These are phyloP conservation scores for Papio anubis DNA, from an alignment of 2,113 vertebrate genomes.

Conservation along the genomic window DNA sequence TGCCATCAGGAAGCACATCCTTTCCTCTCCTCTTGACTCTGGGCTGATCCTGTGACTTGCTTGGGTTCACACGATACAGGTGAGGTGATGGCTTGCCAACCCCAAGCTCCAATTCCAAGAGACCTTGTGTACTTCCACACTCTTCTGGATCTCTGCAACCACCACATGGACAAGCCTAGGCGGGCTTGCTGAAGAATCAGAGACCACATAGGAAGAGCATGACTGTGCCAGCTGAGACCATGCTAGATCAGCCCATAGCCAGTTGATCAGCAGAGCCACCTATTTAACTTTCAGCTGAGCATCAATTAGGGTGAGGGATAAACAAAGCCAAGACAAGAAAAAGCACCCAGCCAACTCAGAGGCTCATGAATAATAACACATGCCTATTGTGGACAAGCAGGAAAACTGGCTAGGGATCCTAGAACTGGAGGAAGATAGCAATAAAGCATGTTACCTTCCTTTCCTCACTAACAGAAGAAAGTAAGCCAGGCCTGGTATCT, in stretches of 20 bases:
- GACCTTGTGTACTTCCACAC: background rate
- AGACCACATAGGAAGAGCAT: fast-evolving
- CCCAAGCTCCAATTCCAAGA: background rate
- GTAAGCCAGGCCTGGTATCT: background rate
- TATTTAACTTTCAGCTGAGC: background rate
- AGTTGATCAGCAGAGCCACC: background rate
- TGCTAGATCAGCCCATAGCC: no score
- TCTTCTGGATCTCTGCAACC: fast-evolving
- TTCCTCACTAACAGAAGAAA: background rate
- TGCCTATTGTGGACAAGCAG: background rate
- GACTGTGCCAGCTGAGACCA: background rate
- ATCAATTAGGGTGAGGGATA: no score
- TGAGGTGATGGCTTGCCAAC: background rate
- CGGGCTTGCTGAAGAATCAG: background rate
- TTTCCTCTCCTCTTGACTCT: background rate
- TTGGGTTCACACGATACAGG: background rate
- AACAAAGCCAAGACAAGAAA: background rate
- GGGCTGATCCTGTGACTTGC: background rate
- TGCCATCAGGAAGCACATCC: no score
- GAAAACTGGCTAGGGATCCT: background rate
- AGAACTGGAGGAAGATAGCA: background rate
- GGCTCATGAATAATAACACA: background rate
- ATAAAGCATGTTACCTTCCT: no score
- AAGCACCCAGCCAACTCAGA: background rate
- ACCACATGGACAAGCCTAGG: background rate